Conservation (phyloP, 2,888 invertebrate genomes). For the Melikaiella ostensackeni region DNA sequence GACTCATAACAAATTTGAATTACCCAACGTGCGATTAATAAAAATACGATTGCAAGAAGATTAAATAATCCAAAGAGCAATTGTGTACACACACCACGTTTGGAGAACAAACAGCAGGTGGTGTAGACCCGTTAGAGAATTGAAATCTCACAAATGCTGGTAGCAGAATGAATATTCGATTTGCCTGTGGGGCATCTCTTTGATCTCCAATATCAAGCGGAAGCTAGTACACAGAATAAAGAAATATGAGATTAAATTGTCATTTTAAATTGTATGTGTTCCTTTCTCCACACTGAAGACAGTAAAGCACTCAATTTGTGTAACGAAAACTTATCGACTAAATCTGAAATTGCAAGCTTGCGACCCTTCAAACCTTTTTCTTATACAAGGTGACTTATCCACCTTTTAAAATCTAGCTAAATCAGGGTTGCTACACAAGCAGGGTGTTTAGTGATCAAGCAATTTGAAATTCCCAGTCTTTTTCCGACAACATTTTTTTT, state of each 20-base stretch:
- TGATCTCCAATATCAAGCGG: not conserved
- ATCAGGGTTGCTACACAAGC: too few species aligned
- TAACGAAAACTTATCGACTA: too few species aligned
- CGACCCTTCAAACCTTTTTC: too few species aligned
- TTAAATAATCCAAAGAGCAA: constrained; percentile 17
- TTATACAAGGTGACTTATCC: too few species aligned
- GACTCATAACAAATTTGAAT: not conserved
- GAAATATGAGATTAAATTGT: not conserved
- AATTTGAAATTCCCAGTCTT: too few species aligned
- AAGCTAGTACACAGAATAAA: not conserved
- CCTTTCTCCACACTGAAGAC: not conserved
- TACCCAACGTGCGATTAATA: constrained; percentile 9
- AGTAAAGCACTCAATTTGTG: too few species aligned
- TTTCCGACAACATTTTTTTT: too few species aligned
- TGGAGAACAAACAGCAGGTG: constrained; percentile 17
- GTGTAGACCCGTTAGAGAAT: not conserved
- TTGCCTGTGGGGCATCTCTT: not conserved
- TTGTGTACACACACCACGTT: constrained; percentile 3
- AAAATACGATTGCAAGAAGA: constrained; percentile 19
- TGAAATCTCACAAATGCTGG: constrained; percentile 2
- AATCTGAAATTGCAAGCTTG: too few species aligned
- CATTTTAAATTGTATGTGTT: too few species aligned
- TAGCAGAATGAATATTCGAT: not conserved
- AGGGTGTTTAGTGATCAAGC: too few species aligned
- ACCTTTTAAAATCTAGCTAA: too few species aligned